Evolutionary conservation across 2,113 vertebrate species (phyloP).

Genomic region (Megalops atlanticus): DNA sequence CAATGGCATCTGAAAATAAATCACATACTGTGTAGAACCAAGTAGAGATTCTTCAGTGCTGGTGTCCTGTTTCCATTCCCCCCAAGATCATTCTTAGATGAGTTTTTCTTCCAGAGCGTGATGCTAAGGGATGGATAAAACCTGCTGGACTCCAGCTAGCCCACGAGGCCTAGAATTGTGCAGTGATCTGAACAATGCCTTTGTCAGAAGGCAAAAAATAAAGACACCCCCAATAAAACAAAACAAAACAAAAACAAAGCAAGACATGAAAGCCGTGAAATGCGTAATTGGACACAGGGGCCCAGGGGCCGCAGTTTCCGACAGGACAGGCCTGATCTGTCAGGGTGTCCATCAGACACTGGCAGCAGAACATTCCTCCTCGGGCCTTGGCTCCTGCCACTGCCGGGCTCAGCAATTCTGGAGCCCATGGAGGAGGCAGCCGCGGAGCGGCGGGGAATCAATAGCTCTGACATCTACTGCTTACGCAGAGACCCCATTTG

Average conservation of each 20-base stretch:
- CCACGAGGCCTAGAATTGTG: too few species aligned
- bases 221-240: neutral
- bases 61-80: too few species aligned
- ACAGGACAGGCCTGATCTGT: neutral
- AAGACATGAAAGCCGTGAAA: neutral
- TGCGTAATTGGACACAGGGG: neutral
- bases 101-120: too few species aligned
- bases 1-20: too few species aligned
- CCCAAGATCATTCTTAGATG: too few species aligned
- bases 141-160: too few species aligned
- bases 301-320: neutral
- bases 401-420: neutral
- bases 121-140: too few species aligned
- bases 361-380: neutral
- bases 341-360: neutral
- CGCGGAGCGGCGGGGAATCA: slow-evolving; percentile 14
- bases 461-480: slow-evolving; percentile 13
- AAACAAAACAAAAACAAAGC: neutral
- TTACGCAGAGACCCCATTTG: slow-evolving; percentile 19
- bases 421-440: neutral
- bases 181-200: too few species aligned
- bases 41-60: too few species aligned
- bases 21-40: too few species aligned
- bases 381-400: neutral
- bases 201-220: too few species aligned